Base-by-base conservation (phyloP, 2,888 invertebrate species). In the Ochropleura plecta region DNA sequence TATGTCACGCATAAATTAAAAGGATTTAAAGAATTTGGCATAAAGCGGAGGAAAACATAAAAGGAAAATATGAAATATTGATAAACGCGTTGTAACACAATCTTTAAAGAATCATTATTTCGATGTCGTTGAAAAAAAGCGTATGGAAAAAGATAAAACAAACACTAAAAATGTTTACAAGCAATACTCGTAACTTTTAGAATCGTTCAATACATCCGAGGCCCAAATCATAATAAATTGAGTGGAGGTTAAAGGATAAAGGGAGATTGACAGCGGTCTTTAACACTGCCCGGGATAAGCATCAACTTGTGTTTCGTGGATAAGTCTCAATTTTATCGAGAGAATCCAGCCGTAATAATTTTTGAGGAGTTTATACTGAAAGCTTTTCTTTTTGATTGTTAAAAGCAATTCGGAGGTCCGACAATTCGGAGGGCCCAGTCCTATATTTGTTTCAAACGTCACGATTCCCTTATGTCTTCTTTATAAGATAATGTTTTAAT, bases 261-360 rank as follows among this genome's bases (percentile, higher is more conserved):
- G 85, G 82, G 87, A 92, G 93, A 94, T 94, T 94, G 94, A 94
- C 95, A 93, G 91, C 90, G 93, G 92, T 91, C 91, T 92, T 93
- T 91, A 92, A 90, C 92, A 90, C 90, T 90, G 91, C 90, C 91
- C 82, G 82, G 89, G 92, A 90, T 88, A 88, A 87, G 88, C 91
- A 91, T 91, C 90, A 90, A 91, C 91, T 93, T 92, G 91, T 91
- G 91, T 92, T 91, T 89, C 81, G 90, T 88, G 91, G 89, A 91
- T 91, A 91, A 91, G 90, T 91, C 91, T 91, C 91, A 89, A 91
- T 93, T 92, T 92, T 91, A 90, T 92, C 88, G 90, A 91, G 89
- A 87, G 89, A 89, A 92, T 90, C 88, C 89, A 86, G 81, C 84
- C 86, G 88, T 90, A 89, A 89, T 91, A 89, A 92, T 92, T 91